Evolutionary conservation across 2,888 invertebrate species (phyloP), one percentile per base, ranked within the genome.

Genomic region (Torymus auratus): DNA sequence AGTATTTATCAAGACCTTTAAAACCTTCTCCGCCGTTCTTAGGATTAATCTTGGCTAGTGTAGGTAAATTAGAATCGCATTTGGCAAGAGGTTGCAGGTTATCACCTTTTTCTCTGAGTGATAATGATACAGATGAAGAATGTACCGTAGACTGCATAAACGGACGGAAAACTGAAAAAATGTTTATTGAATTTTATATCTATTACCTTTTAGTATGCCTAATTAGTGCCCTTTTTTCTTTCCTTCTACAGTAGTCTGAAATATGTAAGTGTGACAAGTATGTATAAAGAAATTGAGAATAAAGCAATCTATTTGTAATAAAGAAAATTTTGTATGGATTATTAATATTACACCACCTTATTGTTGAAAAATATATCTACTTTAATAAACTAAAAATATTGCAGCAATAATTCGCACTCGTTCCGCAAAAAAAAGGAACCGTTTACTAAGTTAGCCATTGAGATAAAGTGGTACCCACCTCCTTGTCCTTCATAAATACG

Each of bases 1-100:
- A 99, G 91, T 99, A 99, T 90, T 92, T 98, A 82, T 97, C 98
- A 0, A 93, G 98, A 1, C 98, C 98, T 0, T 91, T 98, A 83
- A 95, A 94, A 72, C 98, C 99, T 0, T 98, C 98, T 23, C 97
- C 99, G 2, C 98, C 98, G 10, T 99, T 99, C 91, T 92, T 99
- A 84, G 99, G 99, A 83, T 93, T 99, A 2, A 95, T 99, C 85
- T 92, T 99, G 83, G 98, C 99, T 7, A 95, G 98, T 0, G 94
- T 95, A 75, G 96, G 96, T 4, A 96, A 96, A 90, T 92, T 99
- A 53, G 93, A 94, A 81, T 92, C 91, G 41, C 96, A 95, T 87
- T 90, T 96, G 81, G 93, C 94, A 12, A 94, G 94, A 84, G 96
- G 96, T 1, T 96, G 96, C 87, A 93, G 95, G 73, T 91, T 96